Percentiles rank a stretch among this genome's conserved stretches.
Conservation (phyloP, 2,888 invertebrate species). For the Drosophila kanekoi region DNA sequence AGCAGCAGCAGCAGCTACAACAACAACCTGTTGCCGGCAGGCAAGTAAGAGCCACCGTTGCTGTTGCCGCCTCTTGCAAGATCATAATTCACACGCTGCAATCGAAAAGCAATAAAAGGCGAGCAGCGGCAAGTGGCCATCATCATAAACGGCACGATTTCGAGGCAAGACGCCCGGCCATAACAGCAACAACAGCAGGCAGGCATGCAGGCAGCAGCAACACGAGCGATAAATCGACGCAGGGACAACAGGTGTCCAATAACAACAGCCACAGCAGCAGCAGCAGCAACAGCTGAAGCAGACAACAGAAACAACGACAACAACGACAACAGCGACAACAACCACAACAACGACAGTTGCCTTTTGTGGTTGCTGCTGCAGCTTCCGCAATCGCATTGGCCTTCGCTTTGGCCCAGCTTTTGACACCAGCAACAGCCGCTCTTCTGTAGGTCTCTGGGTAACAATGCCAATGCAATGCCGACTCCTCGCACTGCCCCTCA, state of each 20-base stretch:
- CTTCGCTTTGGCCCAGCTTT: constrained; percentile 45
- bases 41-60: constrained; percentile 20
- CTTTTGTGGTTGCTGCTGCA: constrained; percentile 49
- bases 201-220: constrained; percentile 36
- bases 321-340: constrained; percentile 13
- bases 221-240: constrained; percentile 63
- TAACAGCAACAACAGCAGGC: constrained; percentile 23
- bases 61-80: constrained; percentile 41
- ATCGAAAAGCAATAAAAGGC: constrained; percentile 60
- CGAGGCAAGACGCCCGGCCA: constrained; percentile 25
- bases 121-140: constrained; percentile 41
- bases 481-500: constrained; percentile 10
- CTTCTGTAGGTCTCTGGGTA: constrained; percentile 57
- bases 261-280: constrained; percentile 31
- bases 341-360: constrained; percentile 36
- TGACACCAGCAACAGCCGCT: constrained; percentile 37
- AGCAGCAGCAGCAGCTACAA: constrained; percentile 29
- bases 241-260: constrained; percentile 66
- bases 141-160: constrained; percentile 55
- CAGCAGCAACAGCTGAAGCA: constrained; percentile 11
- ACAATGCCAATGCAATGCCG: constrained; percentile 51
- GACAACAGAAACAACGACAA: constrained; percentile 16
- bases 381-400: constrained; percentile 59
- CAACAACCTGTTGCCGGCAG: constrained; percentile 47
- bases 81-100: constrained; percentile 69